These are phyloP conservation scores for Diachrysia chrysitis DNA, from an alignment of 2,888 invertebrate genomes.

Conservation along the genomic window DNA sequence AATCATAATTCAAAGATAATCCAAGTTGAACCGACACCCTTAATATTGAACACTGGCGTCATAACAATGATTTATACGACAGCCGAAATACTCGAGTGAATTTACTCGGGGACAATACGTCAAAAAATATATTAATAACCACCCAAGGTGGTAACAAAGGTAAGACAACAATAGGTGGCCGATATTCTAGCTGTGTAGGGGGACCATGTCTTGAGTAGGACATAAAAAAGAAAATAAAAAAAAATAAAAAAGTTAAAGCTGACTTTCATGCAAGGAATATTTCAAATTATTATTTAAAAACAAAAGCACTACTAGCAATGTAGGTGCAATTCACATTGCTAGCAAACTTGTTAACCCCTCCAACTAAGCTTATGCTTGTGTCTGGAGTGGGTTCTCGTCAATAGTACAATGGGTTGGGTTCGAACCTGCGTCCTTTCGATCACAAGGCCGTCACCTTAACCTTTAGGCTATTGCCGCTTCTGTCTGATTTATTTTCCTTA, in stretches of 20 bases:
- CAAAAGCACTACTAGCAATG: too few relatives aligned
- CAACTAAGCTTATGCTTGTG: too few relatives aligned
- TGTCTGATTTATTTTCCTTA: too few relatives aligned
- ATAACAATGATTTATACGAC: slow-evolving; percentile 53
- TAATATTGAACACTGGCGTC: slow-evolving; percentile 55
- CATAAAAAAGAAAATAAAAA: background rate
- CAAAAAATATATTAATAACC: slow-evolving; percentile 68
- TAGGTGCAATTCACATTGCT: too few relatives aligned
- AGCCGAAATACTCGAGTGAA: slow-evolving; percentile 47
- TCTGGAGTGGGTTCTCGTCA: too few relatives aligned
- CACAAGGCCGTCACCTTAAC: too few relatives aligned
- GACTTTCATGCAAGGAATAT: background rate
- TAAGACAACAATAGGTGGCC: slow-evolving; percentile 66
- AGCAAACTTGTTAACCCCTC: too few relatives aligned
- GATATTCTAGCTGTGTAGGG: slow-evolving; percentile 57
- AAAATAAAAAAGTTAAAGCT: background rate
- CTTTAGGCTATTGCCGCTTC: too few relatives aligned
- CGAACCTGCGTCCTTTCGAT: too few relatives aligned
- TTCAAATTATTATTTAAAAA: too few relatives aligned
- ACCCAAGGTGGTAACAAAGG: slow-evolving; percentile 60
- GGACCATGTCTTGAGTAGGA: slow-evolving; percentile 3
- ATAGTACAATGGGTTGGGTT: too few relatives aligned
- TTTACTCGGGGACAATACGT: slow-evolving; percentile 57
- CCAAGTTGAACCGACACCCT: slow-evolving; percentile 30
- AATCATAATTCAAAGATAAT: slow-evolving; percentile 57